These are phyloP conservation scores for Schizotus pectinicornis DNA, from an alignment of 2,888 invertebrate species.

Conservation along the genomic window DNA sequence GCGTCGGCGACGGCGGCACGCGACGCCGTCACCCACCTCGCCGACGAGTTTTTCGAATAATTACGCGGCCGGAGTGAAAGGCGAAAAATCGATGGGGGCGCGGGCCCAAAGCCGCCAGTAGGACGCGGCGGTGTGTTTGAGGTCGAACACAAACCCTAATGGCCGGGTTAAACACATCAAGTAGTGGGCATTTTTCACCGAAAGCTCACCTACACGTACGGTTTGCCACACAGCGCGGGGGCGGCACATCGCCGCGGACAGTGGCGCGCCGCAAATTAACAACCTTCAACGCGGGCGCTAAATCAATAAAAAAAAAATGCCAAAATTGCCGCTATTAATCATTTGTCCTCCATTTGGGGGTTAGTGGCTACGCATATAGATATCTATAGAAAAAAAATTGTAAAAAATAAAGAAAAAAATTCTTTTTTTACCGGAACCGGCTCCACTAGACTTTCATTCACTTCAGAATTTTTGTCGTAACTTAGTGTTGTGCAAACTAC, in stretches of 20 bases:
- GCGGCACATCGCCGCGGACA: constrained; percentile 23
- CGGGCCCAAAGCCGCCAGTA: constrained; percentile 28
- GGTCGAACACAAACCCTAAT: constrained; percentile 59
- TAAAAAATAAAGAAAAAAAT: too few relatives aligned
- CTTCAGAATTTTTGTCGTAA: too few relatives aligned
- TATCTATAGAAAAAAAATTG: too few relatives aligned
- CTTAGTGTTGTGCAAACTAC: too few relatives aligned
- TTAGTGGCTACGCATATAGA: too few relatives aligned
- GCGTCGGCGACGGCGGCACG: constrained; percentile 28
- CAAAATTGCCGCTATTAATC: too few relatives aligned
- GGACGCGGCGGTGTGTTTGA: constrained; percentile 55
- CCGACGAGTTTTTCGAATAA: constrained; percentile 6
- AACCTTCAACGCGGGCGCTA: too few relatives aligned
- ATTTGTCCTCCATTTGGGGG: too few relatives aligned
- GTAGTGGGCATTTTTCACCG: constrained; percentile 59
- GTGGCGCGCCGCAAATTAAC: not conserved
- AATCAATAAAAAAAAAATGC: too few relatives aligned
- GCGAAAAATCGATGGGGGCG: constrained; percentile 20
- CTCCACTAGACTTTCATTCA: too few relatives aligned
- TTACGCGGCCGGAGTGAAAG: constrained; percentile 7
- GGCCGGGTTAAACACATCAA: constrained; percentile 59
- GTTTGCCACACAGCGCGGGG: constrained; percentile 41
- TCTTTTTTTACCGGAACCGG: too few relatives aligned
- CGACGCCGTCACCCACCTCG: constrained; percentile 3
- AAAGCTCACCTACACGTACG: constrained; percentile 47